Evolutionary conservation across 2,888 invertebrate genomes (phyloP), one percentile per base, ranked within the genome.

Genomic region (Hesperia comma): DNA sequence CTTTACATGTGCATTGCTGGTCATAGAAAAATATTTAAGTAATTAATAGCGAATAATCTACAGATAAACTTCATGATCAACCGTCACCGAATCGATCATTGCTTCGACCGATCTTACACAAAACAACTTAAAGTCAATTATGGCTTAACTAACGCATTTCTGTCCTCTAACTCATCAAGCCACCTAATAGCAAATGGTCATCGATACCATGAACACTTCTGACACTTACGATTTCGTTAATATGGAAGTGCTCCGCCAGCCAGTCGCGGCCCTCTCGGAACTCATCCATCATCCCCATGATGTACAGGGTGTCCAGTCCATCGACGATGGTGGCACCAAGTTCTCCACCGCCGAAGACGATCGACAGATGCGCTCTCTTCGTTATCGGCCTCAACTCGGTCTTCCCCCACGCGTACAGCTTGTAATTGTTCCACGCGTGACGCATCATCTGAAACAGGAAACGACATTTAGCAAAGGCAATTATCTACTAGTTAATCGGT

Each of bases 381-480:
- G 97, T 96, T 58, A 99, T 94, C 0, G 99, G 99, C 77, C 96
- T 95, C 81, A 99, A 92, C 88, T 99, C 99, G 89, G 99, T 99
- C 84, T 98, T 97, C 72, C 99, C 99, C 99, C 99, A 99, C 0
- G 99, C 99, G 92, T 98, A 99, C 72, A 97, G 94, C 75, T 96
- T 97, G 93, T 99, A 99, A 85, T 97, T 98, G 86, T 97, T 96
- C 99, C 99, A 99, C 8, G 99, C 98, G 88, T 98, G 98, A 76
- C 96, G 95, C 97, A 99, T 99, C 99, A 99, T 99, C 99, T 99
- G 69, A 77, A 77, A 33, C 17, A 57, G 17, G n/a, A 40, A 63
- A 63, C 12, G 19, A 49, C 32, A 8, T 14, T 60, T 33, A 60
- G 49, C 49, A 12, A 60, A 33, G 49, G 17, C 60, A 60, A 49